Conservation (phyloP, 2,797 vertebrate species). For the Dipus sagitta region DNA sequence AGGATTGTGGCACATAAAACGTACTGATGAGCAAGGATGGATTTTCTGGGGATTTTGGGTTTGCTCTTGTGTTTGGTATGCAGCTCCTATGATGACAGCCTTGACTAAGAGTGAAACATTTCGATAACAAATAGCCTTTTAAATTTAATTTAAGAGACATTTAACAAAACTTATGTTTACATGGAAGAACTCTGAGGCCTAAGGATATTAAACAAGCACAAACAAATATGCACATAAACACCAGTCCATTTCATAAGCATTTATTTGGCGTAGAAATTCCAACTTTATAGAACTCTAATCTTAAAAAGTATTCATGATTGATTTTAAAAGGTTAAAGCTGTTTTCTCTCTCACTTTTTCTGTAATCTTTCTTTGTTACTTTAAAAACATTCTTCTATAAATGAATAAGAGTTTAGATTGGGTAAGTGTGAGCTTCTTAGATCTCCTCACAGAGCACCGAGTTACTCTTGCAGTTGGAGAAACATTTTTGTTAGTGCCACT, state of each 20-base stretch:
- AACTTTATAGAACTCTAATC: slow-evolving; percentile 67
- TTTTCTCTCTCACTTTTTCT: slow-evolving; percentile 43
- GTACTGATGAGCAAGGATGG: slow-evolving; percentile 38
- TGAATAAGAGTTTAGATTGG: slow-evolving; percentile 24
- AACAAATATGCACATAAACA: slow-evolving; percentile 73
- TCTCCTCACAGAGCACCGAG: slow-evolving; percentile 51
- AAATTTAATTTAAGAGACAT: slow-evolving; percentile 70
- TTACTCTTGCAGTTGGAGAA: slow-evolving; percentile 52
- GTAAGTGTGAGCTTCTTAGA: slow-evolving; percentile 48
- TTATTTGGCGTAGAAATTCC: slow-evolving; percentile 68
- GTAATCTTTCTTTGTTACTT: slow-evolving; percentile 48
- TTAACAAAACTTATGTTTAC: slow-evolving; percentile 80
- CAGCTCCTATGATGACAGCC: slow-evolving; percentile 50
- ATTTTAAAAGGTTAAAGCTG: slow-evolving; percentile 66
- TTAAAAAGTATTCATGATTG: slow-evolving; percentile 65
- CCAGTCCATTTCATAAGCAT: slow-evolving; percentile 64
- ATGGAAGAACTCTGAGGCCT: slow-evolving; percentile 67
- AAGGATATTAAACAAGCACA: slow-evolving; percentile 66
- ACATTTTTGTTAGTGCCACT: slow-evolving; percentile 55
- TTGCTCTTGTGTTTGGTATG: slow-evolving; percentile 59
- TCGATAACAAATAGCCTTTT: slow-evolving; percentile 74
- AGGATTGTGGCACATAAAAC: neutral
- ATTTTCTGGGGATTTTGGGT: slow-evolving; percentile 47
- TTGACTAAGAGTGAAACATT: slow-evolving; percentile 70
- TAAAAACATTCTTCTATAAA: slow-evolving; percentile 54